Base-by-base conservation (phyloP, 2,888 invertebrate species). In the Oxytorus armatus region DNA sequence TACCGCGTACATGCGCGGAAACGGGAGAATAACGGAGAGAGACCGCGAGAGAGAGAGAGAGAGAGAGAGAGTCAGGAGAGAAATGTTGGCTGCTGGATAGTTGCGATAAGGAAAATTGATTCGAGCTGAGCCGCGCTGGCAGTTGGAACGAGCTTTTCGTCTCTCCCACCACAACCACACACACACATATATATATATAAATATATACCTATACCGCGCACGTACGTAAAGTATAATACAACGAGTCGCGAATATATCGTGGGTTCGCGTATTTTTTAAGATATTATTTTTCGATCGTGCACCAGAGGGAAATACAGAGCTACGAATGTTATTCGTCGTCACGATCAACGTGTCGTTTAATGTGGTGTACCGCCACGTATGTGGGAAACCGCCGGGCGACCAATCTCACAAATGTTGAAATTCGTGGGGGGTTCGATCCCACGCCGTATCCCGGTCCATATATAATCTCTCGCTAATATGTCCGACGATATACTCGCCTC, bases 41-140 rank as follows among this genome's bases (percentile, higher is more conserved):
- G 36, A 63, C 25, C 18, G 51, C n/a, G 14, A 29, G 7, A 16
- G 51, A 53, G 39, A 21, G n/a, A 39, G 25, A 36, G 44, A 51
- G 47, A 55, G n/a, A 21, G 21, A 21, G 57, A 47, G 42, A 68
- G 66, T 44, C 25, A 21, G 23, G 51, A 47, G 61, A 63, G 55
- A 44, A 44, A 73, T 63, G 53, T 53, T 39, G 44, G 85, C 85
- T 89, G 85, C 90, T 91, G 90, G 86, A 86, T 85, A 84, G 84
- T 85, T 82, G 85, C 84, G 90, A 91, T 91, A 91, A 91, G 89
- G 88, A 84, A 90, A 90, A 90, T 91, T 91, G 90, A 90, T 90
- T 90, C 88, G 85, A 86, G 86, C 88, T 73, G 49, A 57, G 63
- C 59, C 39, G 49, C 14, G 51, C 33, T 55, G 66, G 53, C 59